A percentile compares a stretch with the other conserved stretches of the same genome.
Conservation (phyloP, 2,888 invertebrate genomes). For the Chalcosyrphus nemorum region DNA sequence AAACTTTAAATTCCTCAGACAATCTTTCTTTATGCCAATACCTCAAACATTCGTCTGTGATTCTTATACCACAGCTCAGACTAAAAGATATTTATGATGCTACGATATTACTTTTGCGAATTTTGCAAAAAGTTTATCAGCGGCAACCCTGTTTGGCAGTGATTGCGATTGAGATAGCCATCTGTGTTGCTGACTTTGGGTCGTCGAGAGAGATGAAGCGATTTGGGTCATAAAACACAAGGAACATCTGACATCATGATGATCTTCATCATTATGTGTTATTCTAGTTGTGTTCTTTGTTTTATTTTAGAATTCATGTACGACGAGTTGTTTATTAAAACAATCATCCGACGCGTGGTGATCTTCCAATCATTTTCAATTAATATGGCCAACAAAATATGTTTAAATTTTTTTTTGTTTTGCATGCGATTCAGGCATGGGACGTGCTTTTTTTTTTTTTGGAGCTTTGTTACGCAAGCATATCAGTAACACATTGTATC, state of each 20-base stretch:
- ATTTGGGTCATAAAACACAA: constrained; percentile 37
- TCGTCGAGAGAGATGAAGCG: background rate
- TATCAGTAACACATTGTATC: constrained; percentile 41
- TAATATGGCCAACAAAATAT: constrained; percentile 13
- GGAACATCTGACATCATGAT: constrained; percentile 59
- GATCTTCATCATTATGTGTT: constrained; percentile 28
- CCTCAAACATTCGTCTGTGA: too few species aligned
- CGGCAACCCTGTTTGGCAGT: constrained; percentile 12
- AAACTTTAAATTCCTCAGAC: too few species aligned
- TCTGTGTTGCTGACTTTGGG: background rate
- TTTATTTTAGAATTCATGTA: constrained; percentile 12
- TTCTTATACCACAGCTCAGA: too few species aligned
- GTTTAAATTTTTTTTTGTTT: background rate
- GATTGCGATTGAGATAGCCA: background rate
- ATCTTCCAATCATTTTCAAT: constrained; percentile 26
- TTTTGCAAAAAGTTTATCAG: too few species aligned
- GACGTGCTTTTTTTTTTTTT: constrained; percentile 31
- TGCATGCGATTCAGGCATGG: background rate
- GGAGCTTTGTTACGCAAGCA: constrained; percentile 51
- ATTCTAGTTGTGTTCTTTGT: constrained; percentile 27
- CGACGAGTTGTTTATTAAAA: constrained; percentile 17
- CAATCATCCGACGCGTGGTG: constrained; percentile 18
- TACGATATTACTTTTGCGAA: too few species aligned
- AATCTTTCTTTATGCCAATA: too few species aligned
- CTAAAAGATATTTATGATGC: too few species aligned